These are phyloP conservation scores for Tragopan temminckii DNA, from an alignment of 2,797 vertebrate genomes.

Conservation along the genomic window DNA sequence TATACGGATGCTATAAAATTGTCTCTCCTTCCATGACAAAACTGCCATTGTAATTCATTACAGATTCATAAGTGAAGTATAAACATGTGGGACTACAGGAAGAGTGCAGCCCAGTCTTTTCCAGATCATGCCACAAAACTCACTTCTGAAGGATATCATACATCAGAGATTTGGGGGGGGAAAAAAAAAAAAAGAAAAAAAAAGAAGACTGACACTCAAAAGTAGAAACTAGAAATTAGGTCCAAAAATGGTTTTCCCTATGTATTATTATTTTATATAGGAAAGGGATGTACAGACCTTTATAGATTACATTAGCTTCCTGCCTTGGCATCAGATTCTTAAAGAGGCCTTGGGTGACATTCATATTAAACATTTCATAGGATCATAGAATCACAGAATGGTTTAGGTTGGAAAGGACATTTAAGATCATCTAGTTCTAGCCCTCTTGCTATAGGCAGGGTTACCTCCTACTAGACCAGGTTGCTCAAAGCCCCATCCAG, in stretches of 20 bases:
- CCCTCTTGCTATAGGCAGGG: too few relatives aligned
- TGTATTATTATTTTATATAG: background rate
- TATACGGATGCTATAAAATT: background rate
- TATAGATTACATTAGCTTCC: background rate
- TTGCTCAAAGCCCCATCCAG: too few relatives aligned
- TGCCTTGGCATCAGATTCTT: background rate
- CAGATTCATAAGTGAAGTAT: background rate
- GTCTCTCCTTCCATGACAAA: conserved; percentile 13
- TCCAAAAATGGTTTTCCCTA: background rate
- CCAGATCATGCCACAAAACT: background rate
- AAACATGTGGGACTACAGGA: conserved; percentile 24
- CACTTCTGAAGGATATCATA: background rate
- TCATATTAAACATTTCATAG: background rate
- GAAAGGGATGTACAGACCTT: background rate
- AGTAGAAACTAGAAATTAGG: background rate
- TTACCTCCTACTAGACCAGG: too few relatives aligned
- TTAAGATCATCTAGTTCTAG: too few relatives aligned
- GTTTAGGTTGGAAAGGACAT: too few relatives aligned
- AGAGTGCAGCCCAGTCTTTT: background rate
- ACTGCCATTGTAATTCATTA: background rate
- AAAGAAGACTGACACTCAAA: background rate
- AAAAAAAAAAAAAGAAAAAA: background rate
- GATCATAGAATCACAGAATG: too few relatives aligned
- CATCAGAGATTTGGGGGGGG: background rate
- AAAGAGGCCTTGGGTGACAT: background rate